Conservation (phyloP, 2,797 vertebrate genomes). For the Stomatorhinus walkeri region DNA sequence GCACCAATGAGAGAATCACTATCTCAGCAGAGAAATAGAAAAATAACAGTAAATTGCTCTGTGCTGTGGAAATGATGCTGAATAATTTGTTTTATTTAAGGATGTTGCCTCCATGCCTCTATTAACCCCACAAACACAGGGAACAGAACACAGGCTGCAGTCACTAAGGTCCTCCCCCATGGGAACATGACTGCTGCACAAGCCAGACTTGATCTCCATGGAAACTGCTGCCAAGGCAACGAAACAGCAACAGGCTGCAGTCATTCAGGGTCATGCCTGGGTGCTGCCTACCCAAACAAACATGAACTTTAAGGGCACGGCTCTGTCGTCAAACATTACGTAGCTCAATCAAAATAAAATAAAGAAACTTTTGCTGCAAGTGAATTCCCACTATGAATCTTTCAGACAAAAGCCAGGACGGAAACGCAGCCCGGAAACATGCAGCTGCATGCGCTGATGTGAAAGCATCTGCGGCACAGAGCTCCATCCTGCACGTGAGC, state of each 20-base stretch:
- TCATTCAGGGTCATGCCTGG: conserved; percentile 10
- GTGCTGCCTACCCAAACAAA: not conserved
- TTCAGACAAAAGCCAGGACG: not conserved
- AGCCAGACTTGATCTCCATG: conserved; percentile 25
- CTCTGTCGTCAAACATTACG: not conserved
- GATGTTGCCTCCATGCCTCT: not conserved
- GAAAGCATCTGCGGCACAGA: not conserved
- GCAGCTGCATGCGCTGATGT: not conserved
- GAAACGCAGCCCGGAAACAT: not conserved
- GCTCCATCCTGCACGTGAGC: not conserved
- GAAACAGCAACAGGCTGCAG: conserved; percentile 15
- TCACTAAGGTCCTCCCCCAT: not conserved
- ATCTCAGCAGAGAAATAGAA: not conserved
- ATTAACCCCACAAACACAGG: not conserved
- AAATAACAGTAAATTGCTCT: not conserved
- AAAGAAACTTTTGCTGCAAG: not conserved
- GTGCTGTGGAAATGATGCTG: not conserved
- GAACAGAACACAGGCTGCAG: not conserved
- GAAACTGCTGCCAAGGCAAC: conserved; percentile 23
- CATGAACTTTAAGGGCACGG: not conserved
- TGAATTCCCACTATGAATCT: not conserved
- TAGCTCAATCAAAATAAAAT: not conserved
- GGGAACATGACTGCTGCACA: not conserved
- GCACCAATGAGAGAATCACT: not conserved
- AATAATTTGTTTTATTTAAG: not conserved